Evolutionary conservation across 2,888 invertebrate genomes (phyloP), one percentile per base, ranked within the genome.

Genomic region (Blera fallax): DNA sequence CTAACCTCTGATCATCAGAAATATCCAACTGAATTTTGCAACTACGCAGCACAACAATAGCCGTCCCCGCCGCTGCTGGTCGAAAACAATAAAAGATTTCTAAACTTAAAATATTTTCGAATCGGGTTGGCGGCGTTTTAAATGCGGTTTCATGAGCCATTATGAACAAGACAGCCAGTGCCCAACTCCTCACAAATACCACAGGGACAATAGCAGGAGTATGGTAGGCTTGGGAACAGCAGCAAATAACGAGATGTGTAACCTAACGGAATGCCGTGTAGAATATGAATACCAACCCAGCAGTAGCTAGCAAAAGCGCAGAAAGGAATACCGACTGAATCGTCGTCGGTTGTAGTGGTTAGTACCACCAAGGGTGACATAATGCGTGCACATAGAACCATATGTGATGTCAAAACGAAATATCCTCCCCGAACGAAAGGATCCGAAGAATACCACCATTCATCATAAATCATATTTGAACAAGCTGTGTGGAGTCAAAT

Each of bases 401-500:
- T 82, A 72, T 82, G 77, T 72, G 78, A 65, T 70, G 56, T 77
- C 70, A 43, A 52, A 64, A 58, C 58, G 56, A 62, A 65, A 79
- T 29, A 56, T n/a, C 45, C 32, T 8, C 14, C 4, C 32, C 40
- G 27, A 72, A 62, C 64, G 54, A 79, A 64, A 58, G 45, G 67
- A 84, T 79, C 40, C 80, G n/a, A 62, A 74, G 79, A 80, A 74
- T 70, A 84, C 83, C 73, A 84, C 67, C 54, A 34, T 50, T 74
- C 67, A 64, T 40, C 79, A 84, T 84, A 84, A 84, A 84, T 84
- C 84, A 84, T 74, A 73, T 83, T 73, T 73, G 40, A 83, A 73
- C 83, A 80, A 84, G 84, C 69, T 72, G 56, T 69, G 58, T 27
- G 4, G 65, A 70, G 29, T 70, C 74, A 64, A 70, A 80, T 69